A percentile compares a stretch with the other conserved stretches of the same genome.
Evolutionary conservation across 2,888 invertebrate genomes (phyloP).

Genomic region (Napeogenes sylphis): DNA sequence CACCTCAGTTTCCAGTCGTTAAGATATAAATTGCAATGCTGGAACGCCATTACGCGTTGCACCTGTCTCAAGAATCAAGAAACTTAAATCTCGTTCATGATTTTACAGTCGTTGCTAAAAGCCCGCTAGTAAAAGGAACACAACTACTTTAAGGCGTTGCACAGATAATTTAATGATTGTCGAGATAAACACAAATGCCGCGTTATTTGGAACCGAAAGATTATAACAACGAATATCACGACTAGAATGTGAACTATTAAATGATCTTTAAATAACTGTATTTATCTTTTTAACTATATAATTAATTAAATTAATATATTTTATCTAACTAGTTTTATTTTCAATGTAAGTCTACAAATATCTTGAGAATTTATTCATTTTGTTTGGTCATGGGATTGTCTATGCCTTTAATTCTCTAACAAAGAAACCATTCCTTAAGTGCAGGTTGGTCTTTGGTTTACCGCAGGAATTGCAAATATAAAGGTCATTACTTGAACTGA

Average conservation of each 20-base stretch:
- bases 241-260: conserved; percentile 37
- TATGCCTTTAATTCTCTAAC: conserved; percentile 25
- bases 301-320: neutral
- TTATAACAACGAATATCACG: conserved; percentile 47
- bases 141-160: conserved; percentile 51
- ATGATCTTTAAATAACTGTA: conserved; percentile 15
- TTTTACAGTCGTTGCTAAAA: conserved; percentile 45
- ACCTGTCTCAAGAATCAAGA: conserved; percentile 69
- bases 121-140: conserved; percentile 50
- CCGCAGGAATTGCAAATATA: conserved; percentile 24
- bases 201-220: conserved; percentile 50
- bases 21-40: conserved; percentile 41
- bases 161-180: conserved; percentile 57
- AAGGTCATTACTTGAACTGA: conserved; percentile 29
- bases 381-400: conserved; percentile 23
- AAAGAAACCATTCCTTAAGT: conserved; percentile 29
- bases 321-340: neutral
- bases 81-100: conserved; percentile 62
- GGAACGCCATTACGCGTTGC: conserved; percentile 43
- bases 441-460: conserved; percentile 26
- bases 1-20: conserved; percentile 42
- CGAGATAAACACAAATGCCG: conserved; percentile 66
- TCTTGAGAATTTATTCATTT: conserved; percentile 10
- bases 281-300: neutral
- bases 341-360: too few relatives aligned